Evolutionary conservation across 1,140 invertebrate species (phyloP), one percentile per base, ranked within the genome.

Genomic region (Carcinoscorpius rotundicauda): DNA sequence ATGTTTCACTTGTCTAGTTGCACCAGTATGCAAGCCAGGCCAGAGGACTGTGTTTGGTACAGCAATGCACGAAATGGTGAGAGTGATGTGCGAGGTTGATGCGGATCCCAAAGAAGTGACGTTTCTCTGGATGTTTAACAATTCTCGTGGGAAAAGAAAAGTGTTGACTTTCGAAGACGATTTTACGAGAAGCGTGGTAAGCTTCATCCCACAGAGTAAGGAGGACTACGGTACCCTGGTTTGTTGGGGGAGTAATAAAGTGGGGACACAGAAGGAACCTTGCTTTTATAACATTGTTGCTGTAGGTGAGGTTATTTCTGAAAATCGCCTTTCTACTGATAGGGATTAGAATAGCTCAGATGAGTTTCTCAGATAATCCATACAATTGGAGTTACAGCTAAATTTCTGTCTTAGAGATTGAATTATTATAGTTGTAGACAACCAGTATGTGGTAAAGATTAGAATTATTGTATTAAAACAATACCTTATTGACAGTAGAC

Each of bases 101-200:
- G 89, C 91, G 3, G 93, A 93, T 79, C 92, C 92, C 0, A 77
- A 84, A 8, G 82, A 89, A 3, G 79, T 83, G 68, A 77, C 88
- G 72, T 95, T 93, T 73, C 85, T 84, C 61, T 94, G 92, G 92
- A 90, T 87, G 5, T 94, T 94, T 79, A 94, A 94, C 78, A 93
- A 91, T 75, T 91, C 89, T 3, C 89, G 88, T 0, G 91, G 93
- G 72, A 89, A 29, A 29, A 29, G 29, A 29, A 29, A 29, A 29
- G 29, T 29, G 29, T 29, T 29, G 29, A 29, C 29, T 29, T 29
- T 29, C 29, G 29, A 29, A 29, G 29, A 29, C 0, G 29, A 29
- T 29, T 29, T 29, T 29, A 29, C 29, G 0, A 80, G 80, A 11
- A 66, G 64, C 57, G 50, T 67, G n/a, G 64, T 68, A 9, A 89